phyloP scores from a whole-genome alignment of 2,888 invertebrate species.

The Rotaria sp. region DNA sequence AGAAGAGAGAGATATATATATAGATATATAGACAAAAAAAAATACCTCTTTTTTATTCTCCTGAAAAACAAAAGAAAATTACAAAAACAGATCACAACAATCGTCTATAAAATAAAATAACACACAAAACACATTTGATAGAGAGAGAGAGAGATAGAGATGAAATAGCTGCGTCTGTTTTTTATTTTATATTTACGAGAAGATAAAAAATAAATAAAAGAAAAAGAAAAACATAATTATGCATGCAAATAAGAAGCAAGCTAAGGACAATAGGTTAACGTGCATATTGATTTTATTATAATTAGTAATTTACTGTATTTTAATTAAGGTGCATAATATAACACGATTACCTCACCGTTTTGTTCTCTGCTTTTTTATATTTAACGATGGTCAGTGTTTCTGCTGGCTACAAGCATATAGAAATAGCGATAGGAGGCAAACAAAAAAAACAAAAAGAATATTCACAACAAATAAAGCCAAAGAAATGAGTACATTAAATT shows the following conservation, averaged over 20 bases:
- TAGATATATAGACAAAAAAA: background rate
- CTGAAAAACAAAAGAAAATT: background rate
- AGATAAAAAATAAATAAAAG: background rate
- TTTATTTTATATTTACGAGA: background rate
- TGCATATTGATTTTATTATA: background rate
- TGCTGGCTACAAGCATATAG: conserved; percentile 14
- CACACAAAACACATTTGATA: background rate
- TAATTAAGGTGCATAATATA: background rate
- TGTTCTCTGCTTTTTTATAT: background rate
- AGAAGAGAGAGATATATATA: conserved; percentile 22
- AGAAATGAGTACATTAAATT: background rate
- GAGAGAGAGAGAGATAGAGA: background rate
- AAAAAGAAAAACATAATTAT: background rate
- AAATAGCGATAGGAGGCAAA: background rate
- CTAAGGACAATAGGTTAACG: background rate
- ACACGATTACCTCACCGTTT: conserved; percentile 17
- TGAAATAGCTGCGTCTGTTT: background rate
- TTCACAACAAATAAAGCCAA: background rate
- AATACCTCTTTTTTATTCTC: conserved; percentile 10
- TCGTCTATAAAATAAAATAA: conserved; percentile 1
- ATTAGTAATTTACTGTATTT: background rate
- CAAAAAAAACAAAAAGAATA: background rate
- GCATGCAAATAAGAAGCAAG: background rate
- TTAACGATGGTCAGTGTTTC: background rate
- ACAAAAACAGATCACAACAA: conserved; percentile 1